A percentile compares a stretch with the other conserved stretches of the same genome.
Evolutionary conservation across 1,140 invertebrate species (phyloP).

Genomic region (Trissolcus basalis): DNA sequence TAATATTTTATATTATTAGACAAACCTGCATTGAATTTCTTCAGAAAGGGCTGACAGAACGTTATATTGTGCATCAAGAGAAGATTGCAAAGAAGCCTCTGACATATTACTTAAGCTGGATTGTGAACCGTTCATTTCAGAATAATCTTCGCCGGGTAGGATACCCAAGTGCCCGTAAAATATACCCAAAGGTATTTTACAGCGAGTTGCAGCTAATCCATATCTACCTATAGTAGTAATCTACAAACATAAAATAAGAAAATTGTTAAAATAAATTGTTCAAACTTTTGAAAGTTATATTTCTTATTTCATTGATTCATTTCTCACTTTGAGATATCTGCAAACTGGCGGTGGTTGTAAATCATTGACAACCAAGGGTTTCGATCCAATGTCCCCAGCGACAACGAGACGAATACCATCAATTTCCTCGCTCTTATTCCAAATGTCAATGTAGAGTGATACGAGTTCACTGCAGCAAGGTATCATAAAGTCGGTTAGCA

Average conservation of each 20-base stretch:
- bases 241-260: constrained; percentile 68
- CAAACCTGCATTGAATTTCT: constrained; percentile 85
- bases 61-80: constrained; percentile 77
- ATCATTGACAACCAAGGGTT: constrained; percentile 89
- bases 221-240: constrained; percentile 92
- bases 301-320: too few relatives aligned
- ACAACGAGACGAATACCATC: constrained; percentile 91
- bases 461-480: constrained; percentile 90
- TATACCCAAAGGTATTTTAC: constrained; percentile 92
- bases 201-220: constrained; percentile 91
- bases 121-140: constrained; percentile 72
- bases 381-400: constrained; percentile 88
- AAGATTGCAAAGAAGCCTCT: constrained; percentile 69
- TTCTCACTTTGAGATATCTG: constrained; percentile 88
- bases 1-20: neutral
- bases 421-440: constrained; percentile 88
- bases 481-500: constrained; percentile 92
- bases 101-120: constrained; percentile 62
- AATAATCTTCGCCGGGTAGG: constrained; percentile 81
- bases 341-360: constrained; percentile 92
- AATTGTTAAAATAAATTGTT: constrained; percentile 20
- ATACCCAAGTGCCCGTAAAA: constrained; percentile 93
- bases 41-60: constrained; percentile 81
- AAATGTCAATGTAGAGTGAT: constrained; percentile 92
- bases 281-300: too few relatives aligned